A percentile compares a stretch with the other conserved stretches of the same genome.
These are phyloP conservation scores for Akabosia matsudoensis DNA, from an alignment of 1,140 invertebrate genomes.

Conservation along the genomic window DNA sequence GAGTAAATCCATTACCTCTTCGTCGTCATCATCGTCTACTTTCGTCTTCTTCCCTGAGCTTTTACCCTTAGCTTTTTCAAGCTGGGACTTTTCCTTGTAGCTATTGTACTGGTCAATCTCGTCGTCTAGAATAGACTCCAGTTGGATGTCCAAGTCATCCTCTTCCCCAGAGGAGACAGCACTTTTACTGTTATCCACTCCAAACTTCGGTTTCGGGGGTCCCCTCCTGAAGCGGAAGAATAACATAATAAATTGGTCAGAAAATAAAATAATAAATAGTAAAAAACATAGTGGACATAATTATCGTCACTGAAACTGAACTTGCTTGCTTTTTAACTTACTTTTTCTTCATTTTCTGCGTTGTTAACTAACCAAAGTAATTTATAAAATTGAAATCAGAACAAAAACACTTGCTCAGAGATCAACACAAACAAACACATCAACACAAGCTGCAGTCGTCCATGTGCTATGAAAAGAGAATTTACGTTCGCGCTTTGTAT, in stretches of 20 bases:
- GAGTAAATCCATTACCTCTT: constrained; percentile 26
- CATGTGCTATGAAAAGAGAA: no score
- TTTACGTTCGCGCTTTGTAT: no score
- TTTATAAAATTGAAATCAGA: no score
- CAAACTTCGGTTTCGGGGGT: constrained; percentile 26
- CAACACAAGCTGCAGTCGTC: no score
- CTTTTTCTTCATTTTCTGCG: no score
- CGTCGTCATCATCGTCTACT: constrained; percentile 24
- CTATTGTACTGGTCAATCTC: constrained; percentile 44
- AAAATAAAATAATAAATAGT: no score
- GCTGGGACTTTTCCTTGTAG: constrained; percentile 26
- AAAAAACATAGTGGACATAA: no score
- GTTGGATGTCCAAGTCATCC: constrained; percentile 25
- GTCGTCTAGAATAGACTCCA: constrained; percentile 41
- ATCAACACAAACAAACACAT: no score
- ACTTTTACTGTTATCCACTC: constrained; percentile 20
- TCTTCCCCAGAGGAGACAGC: constrained; percentile 41
- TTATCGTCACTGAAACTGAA: no score
- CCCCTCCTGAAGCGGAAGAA: constrained; percentile 21
- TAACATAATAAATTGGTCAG: background rate
- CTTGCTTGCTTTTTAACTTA: no score
- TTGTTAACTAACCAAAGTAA: no score
- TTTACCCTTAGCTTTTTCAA: constrained; percentile 31
- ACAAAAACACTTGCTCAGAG: no score
- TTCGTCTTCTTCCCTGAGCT: background rate